Conservation (phyloP, 1,140 invertebrate genomes). For the Calycopis cecrops region DNA sequence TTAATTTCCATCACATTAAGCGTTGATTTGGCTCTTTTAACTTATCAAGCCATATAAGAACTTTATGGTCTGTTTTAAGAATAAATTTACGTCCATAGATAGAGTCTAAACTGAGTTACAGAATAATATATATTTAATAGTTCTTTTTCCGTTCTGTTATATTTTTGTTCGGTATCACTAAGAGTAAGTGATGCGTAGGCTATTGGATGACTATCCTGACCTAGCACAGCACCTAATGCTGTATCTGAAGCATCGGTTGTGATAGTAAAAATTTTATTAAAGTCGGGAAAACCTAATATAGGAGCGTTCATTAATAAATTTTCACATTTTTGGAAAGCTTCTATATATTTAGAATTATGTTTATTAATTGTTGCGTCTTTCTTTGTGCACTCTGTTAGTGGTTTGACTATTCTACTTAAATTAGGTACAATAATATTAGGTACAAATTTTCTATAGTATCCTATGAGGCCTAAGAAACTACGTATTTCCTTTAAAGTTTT, state of each 20-base stretch:
- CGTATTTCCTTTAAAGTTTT: constrained; percentile 51
- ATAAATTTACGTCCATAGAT: too few relatives aligned
- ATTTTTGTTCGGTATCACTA: constrained; percentile 49
- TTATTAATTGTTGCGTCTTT: constrained; percentile 36
- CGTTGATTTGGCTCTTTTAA: too few relatives aligned
- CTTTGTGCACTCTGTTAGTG: constrained; percentile 40
- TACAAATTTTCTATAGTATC: constrained; percentile 13
- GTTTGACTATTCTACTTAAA: constrained; percentile 3
- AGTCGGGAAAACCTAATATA: constrained; percentile 36
- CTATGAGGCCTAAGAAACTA: background rate
- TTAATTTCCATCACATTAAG: too few relatives aligned
- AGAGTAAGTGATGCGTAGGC: constrained; percentile 52
- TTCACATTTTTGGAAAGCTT: constrained; percentile 33
- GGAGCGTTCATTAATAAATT: constrained; percentile 26
- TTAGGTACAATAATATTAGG: constrained; percentile 49
- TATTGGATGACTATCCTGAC: constrained; percentile 47
- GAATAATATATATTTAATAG: constrained; percentile 71
- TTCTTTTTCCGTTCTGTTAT: constrained; percentile 28
- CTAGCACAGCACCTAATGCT: constrained; percentile 29
- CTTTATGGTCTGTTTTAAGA: too few relatives aligned
- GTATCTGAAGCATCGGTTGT: constrained; percentile 38
- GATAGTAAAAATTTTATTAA: constrained; percentile 36
- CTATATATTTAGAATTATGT: constrained; percentile 28
- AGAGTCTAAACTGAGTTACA: constrained; percentile 49
- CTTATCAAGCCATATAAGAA: too few relatives aligned